Evolutionary conservation across 2,797 vertebrate species (phyloP).

Genomic region (Betta splendens): DNA sequence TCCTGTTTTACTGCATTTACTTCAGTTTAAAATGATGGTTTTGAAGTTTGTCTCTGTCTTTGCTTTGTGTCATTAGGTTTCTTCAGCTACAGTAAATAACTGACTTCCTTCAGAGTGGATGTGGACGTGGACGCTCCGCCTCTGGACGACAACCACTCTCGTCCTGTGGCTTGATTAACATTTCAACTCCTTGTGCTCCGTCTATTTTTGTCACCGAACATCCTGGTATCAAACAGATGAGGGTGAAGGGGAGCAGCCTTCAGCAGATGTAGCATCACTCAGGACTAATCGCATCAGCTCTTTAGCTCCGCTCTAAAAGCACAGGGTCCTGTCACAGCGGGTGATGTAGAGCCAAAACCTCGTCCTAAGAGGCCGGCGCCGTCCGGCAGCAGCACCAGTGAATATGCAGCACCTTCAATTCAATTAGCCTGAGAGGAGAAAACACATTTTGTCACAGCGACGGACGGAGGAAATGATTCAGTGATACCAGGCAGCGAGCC

Average conservation of each 20-base stretch:
- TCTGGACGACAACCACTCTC: no score
- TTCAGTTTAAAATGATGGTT: no score
- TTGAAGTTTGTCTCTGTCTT: no score
- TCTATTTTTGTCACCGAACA: neutral
- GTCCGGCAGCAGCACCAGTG: constrained; percentile 33
- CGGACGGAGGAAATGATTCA: constrained; percentile 51
- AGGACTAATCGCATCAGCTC: constrained; percentile 49
- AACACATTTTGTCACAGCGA: constrained; percentile 42
- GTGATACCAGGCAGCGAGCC: constrained; percentile 41
- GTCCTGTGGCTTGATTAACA: neutral
- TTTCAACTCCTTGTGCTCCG: neutral
- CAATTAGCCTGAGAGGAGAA: constrained; percentile 63
- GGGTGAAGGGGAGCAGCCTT: neutral
- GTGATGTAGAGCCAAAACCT: constrained; percentile 44
- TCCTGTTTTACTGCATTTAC: no score
- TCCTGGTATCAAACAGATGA: neutral
- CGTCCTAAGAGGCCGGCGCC: constrained; percentile 28
- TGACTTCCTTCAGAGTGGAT: no score
- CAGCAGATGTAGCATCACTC: constrained; percentile 27
- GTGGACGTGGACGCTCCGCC: no score
- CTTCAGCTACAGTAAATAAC: no score
- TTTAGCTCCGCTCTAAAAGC: constrained; percentile 19
- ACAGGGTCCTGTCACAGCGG: constrained; percentile 36
- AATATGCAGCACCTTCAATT: constrained; percentile 50
- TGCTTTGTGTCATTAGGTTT: no score